Conservation (phyloP, 2,113 vertebrate genomes). For the Psilopsiagon aymara region DNA sequence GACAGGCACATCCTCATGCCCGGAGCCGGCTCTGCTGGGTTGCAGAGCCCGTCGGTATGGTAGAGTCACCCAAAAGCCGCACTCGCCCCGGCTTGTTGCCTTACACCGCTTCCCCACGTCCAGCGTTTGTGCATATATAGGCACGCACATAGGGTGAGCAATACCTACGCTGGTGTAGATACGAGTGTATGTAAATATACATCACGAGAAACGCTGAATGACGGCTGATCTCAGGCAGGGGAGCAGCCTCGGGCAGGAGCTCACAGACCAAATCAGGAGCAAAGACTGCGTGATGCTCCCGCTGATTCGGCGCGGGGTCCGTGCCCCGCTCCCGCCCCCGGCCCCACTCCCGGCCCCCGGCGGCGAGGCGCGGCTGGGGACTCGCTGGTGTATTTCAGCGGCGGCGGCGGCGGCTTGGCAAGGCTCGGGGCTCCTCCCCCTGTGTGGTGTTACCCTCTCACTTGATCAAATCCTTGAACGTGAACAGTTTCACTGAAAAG, state of each 20-base stretch:
- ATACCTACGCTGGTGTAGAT: not conserved
- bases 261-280: slow-evolving; percentile 18
- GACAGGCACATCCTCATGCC: not conserved
- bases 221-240: not conserved
- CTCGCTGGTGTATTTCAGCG: slow-evolving; percentile 38
- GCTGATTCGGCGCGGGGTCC: slow-evolving; percentile 18
- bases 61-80: not conserved
- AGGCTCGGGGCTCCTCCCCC: slow-evolving; percentile 84
- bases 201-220: not conserved
- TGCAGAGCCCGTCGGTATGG: not conserved
- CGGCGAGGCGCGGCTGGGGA: slow-evolving; percentile 45
- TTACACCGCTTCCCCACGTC: not conserved
- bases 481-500: slow-evolving; percentile 89
- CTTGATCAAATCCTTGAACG: slow-evolving; percentile 86
- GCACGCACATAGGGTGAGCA: not conserved
- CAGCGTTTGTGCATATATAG: not conserved
- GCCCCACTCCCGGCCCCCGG: slow-evolving; percentile 36
- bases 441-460: slow-evolving; percentile 79
- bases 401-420: slow-evolving; percentile 74
- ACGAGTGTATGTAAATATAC: not conserved
- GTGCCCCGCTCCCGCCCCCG: slow-evolving; percentile 40
- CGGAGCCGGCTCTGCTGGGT: not conserved
- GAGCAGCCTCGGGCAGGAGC: not conserved
- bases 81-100: not conserved
- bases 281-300: slow-evolving; percentile 32